These are phyloP conservation scores for Spongilla lacustris DNA, from an alignment of 37 sponge, comb jelly and placozoan genomes.

Conservation along the genomic window DNA sequence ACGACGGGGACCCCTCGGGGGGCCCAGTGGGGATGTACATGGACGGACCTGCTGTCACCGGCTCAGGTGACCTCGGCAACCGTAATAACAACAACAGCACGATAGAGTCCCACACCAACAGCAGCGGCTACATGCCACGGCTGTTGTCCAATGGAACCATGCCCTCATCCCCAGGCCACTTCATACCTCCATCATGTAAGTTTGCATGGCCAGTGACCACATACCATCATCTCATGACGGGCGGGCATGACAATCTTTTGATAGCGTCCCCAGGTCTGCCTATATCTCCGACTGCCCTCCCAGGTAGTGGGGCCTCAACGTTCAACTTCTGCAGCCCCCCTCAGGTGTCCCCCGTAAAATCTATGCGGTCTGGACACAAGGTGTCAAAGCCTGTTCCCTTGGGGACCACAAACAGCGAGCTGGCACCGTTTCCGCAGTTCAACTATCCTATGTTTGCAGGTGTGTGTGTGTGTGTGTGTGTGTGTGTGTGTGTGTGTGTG, in stretches of 20 bases:
- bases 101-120: not conserved
- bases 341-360: constrained; percentile 31
- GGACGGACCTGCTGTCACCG: not conserved
- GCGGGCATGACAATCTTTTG: not conserved
- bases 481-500: constrained; percentile 15
- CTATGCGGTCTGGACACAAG: not conserved
- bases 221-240: too few species aligned
- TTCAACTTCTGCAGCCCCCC: constrained; percentile 42
- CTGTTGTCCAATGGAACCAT: not conserved
- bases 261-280: constrained; percentile 61
- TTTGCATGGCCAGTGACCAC: too few species aligned
- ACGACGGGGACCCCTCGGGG: not conserved
- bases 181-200: not conserved
- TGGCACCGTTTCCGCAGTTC: not conserved
- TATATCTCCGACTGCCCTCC: constrained; percentile 47
- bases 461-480: constrained; percentile 23
- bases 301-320: constrained; percentile 25
- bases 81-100: not conserved
- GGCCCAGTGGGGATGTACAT: not conserved
- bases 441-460: not conserved
- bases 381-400: not conserved
- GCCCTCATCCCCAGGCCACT: not conserved
- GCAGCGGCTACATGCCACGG: not conserved
- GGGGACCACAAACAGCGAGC: not conserved
- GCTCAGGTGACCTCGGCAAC: not conserved